Evolutionary conservation across 53 echinoderm and acorn worm genomes (phyloP).

Genomic region (Patiria pectinifera): DNA sequence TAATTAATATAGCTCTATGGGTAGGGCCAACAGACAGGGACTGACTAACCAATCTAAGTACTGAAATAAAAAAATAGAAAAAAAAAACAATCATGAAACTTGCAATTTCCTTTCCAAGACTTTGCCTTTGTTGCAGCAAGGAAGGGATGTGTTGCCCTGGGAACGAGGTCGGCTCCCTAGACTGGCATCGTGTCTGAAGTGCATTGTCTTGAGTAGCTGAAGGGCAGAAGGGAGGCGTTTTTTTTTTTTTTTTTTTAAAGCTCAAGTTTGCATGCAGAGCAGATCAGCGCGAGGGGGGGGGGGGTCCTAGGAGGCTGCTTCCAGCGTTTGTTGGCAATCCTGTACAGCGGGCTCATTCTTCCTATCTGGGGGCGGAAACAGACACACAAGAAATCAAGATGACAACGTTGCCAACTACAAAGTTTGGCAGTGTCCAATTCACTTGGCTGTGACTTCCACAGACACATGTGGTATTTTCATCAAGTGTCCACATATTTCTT

Average conservation of each 20-base stretch:
- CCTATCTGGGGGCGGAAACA: constrained; percentile 53
- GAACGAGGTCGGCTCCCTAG: background rate
- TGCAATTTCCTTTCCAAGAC: background rate
- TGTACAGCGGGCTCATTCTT: constrained; percentile 69
- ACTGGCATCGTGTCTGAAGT: background rate
- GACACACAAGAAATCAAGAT: background rate
- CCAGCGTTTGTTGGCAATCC: constrained; percentile 55
- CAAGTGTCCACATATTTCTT: too few species aligned
- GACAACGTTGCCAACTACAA: background rate
- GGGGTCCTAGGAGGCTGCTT: constrained; percentile 70
- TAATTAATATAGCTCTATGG: too few species aligned
- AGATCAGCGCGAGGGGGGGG: background rate
- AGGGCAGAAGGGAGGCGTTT: constrained; percentile 16
- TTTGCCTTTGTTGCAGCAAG: background rate
- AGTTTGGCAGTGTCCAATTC: too few species aligned
- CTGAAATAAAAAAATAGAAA: background rate
- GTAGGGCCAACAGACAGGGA: background rate
- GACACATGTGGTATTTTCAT: too few species aligned
- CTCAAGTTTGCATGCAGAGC: constrained; percentile 32
- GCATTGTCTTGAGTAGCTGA: constrained; percentile 16
- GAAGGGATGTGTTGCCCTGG: background rate
- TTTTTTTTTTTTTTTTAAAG: background rate
- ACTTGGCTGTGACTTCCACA: background rate
- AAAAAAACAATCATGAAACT: background rate
- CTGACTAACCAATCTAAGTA: background rate